phyloP scores from a whole-genome alignment of 2,888 invertebrate genomes.

The Diarsia mendica region DNA sequence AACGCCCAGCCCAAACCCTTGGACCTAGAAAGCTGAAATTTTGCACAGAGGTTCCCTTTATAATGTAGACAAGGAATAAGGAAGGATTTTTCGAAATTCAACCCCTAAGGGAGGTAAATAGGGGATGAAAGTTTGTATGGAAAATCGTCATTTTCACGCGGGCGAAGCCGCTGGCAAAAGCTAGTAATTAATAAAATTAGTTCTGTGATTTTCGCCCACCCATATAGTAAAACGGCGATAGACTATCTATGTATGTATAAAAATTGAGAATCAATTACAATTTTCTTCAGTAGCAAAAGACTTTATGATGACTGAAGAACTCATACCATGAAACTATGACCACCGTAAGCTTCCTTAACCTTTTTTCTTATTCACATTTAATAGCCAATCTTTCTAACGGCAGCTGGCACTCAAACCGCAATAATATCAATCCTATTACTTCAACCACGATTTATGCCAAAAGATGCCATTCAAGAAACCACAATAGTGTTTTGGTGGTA shows the following conservation, averaged over 20 bases:
- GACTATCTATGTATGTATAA: neutral
- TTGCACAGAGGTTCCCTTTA: too few species aligned
- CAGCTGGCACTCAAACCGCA: conserved; percentile 57
- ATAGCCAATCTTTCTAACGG: conserved; percentile 11
- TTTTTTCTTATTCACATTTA: neutral
- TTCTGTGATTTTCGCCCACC: neutral
- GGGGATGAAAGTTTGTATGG: too few species aligned
- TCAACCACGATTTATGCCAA: conserved; percentile 66
- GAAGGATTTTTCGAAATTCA: too few species aligned
- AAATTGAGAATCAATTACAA: neutral
- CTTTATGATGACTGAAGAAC: too few species aligned
- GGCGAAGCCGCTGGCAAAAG: too few species aligned
- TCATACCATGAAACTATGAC: neutral
- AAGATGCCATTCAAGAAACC: conserved; percentile 65
- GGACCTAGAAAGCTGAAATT: too few species aligned
- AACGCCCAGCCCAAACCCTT: too few species aligned
- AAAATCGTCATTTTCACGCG: too few species aligned
- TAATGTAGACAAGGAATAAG: too few species aligned
- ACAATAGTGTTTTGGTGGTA: conserved; percentile 78
- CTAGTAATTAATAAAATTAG: neutral
- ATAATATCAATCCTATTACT: conserved; percentile 59
- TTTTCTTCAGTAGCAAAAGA: neutral
- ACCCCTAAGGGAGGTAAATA: too few species aligned
- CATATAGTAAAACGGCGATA: neutral
- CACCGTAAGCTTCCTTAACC: neutral